These are phyloP conservation scores for Drosophila paranaensis DNA, from an alignment of 2,888 invertebrate genomes.

Conservation along the genomic window DNA sequence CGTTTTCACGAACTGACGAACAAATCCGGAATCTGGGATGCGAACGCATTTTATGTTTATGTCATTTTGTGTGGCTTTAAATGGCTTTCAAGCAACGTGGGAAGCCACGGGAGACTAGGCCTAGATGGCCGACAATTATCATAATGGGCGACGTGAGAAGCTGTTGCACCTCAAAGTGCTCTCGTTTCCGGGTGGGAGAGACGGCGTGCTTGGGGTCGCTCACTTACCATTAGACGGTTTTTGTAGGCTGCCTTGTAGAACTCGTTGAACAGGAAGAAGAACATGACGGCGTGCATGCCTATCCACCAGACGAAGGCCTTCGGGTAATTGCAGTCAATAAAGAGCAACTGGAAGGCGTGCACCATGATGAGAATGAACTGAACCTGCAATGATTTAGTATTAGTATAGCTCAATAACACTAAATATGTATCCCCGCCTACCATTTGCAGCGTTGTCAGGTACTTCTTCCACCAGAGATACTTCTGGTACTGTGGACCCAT, in stretches of 20 bases:
- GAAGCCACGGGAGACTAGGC: conserved; percentile 29
- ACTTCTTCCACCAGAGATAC: conserved; percentile 98
- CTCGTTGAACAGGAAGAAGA: conserved; percentile 97
- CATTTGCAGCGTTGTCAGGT: conserved; percentile 96
- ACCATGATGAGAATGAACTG: conserved; percentile 96
- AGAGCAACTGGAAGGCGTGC: conserved; percentile 96
- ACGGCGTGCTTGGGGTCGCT: background rate
- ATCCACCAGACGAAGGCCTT: conserved; percentile 98
- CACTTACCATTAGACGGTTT: conserved; percentile 83
- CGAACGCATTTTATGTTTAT: conserved; percentile 37
- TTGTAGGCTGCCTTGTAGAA: conserved; percentile 94
- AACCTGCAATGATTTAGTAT: conserved; percentile 86
- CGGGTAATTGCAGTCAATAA: conserved; percentile 96
- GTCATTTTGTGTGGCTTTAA: conserved; percentile 38
- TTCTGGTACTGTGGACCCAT: conserved; percentile 94
- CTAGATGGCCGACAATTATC: conserved; percentile 24
- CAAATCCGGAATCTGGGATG: conserved; percentile 28
- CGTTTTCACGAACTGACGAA: conserved; percentile 62
- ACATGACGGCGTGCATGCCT: conserved; percentile 97
- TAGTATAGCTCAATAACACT: no score
- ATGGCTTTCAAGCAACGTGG: conserved; percentile 41
- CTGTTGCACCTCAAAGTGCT: conserved; percentile 16
- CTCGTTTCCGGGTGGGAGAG: conserved; percentile 37
- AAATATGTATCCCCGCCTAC: conserved; percentile 84
- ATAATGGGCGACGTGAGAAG: conserved; percentile 49